phyloP scores from a whole-genome alignment of 2,797 vertebrate species.

The Pygocentrus nattereri region DNA sequence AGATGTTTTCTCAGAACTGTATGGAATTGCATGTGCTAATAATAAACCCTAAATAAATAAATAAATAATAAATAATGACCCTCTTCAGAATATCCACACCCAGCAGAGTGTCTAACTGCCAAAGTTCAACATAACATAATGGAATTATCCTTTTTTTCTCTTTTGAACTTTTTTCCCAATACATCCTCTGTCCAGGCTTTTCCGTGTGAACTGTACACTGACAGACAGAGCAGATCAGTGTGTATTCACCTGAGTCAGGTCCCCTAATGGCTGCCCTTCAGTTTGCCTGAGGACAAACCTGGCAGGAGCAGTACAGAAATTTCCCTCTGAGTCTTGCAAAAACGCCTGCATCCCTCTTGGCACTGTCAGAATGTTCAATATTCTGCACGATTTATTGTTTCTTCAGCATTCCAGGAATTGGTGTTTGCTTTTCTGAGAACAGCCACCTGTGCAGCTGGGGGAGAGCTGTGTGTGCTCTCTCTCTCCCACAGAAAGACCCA shows the following conservation, averaged over 20 bases:
- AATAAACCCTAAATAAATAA: too few species aligned
- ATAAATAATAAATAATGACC: too few species aligned
- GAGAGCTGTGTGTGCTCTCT: background rate
- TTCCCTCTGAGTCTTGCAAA: background rate
- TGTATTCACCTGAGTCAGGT: background rate
- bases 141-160: background rate
- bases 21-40: background rate
- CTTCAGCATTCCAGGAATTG: constrained; percentile 1
- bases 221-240: constrained; percentile 4
- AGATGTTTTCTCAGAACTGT: background rate
- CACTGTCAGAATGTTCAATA: background rate
- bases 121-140: background rate
- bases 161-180: background rate
- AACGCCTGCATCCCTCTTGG: background rate
- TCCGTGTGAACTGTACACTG: background rate
- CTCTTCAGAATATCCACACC: background rate
- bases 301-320: constrained; percentile 11
- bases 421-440: background rate
- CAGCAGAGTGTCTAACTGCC: background rate
- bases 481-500: background rate
- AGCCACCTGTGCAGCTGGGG: background rate
- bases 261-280: background rate
- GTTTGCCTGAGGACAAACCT: constrained; percentile 1
- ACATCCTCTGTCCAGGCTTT: background rate
- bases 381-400: background rate